These are phyloP conservation scores for Ifrita kowaldi DNA, from an alignment of 2,113 vertebrate genomes.

Conservation along the genomic window DNA sequence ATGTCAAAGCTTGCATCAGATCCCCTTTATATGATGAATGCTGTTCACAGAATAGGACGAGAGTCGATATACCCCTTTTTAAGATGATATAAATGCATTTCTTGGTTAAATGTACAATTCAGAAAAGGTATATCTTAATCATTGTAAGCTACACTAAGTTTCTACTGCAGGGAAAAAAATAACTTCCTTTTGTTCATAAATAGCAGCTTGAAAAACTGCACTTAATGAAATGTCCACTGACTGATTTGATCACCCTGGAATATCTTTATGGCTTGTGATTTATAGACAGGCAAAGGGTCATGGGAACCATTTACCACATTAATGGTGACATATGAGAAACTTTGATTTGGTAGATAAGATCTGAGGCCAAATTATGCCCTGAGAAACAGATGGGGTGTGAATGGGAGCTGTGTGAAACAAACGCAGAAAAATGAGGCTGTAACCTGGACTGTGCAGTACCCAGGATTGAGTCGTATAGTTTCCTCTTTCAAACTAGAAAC, in stretches of 20 bases:
- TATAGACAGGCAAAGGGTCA: constrained; percentile 58
- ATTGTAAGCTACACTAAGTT: constrained; percentile 36
- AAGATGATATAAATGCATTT: neutral
- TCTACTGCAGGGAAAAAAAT: constrained; percentile 7
- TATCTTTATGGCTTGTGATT: constrained; percentile 59
- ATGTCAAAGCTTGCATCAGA: neutral
- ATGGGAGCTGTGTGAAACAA: neutral
- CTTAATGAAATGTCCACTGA: constrained; percentile 54
- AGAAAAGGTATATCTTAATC: neutral
- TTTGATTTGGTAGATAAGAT: neutral
- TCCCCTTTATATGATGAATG: neutral
- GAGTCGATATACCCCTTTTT: neutral
- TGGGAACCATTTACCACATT: constrained; percentile 40
- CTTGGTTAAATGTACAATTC: neutral
- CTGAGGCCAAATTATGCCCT: neutral
- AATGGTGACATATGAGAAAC: constrained; percentile 26
- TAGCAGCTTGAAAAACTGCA: constrained; percentile 32
- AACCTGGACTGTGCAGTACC: neutral
- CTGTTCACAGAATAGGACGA: neutral
- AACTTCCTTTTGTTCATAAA: constrained; percentile 49
- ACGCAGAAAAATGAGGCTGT: neutral
- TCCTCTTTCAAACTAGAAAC: neutral
- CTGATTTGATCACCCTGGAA: constrained; percentile 23
- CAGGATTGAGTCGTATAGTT: neutral
- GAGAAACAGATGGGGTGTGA: neutral